A percentile compares a stretch with the other conserved stretches of the same genome.
phyloP scores from a whole-genome alignment of 2,797 vertebrate genomes.

The Balearica regulorum region DNA sequence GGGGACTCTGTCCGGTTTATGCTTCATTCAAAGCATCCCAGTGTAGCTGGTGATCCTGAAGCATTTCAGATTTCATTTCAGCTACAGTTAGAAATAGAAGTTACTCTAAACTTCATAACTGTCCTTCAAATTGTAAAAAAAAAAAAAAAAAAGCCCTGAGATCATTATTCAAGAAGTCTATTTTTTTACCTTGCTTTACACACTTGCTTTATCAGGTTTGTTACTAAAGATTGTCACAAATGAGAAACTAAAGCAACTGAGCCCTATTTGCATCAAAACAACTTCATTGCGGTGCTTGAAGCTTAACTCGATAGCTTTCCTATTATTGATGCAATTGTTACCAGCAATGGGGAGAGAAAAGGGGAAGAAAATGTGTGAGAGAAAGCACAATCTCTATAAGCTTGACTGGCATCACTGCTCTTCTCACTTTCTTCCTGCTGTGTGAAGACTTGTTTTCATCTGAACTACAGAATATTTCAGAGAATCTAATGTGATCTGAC shows the following conservation, averaged over 20 bases:
- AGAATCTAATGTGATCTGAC: slow-evolving; percentile 53
- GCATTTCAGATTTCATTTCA: background rate
- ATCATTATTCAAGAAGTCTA: background rate
- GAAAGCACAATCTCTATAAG: background rate
- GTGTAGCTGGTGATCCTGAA: background rate
- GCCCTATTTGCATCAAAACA: slow-evolving; percentile 43
- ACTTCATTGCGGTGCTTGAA: background rate
- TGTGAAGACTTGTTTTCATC: slow-evolving; percentile 36
- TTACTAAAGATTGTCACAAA: slow-evolving; percentile 13
- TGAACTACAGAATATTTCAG: slow-evolving; percentile 32
- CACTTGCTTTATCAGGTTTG: background rate
- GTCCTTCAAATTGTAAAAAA: background rate
- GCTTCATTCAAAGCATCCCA: background rate
- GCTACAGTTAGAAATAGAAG: background rate
- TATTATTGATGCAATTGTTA: slow-evolving; percentile 18
- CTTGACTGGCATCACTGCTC: slow-evolving; percentile 11
- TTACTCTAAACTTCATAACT: background rate
- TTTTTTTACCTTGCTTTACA: background rate
- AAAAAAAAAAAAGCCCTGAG: background rate
- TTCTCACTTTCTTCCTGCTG: slow-evolving; percentile 27
- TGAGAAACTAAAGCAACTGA: slow-evolving; percentile 13
- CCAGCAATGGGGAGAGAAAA: background rate
- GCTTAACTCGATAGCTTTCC: background rate
- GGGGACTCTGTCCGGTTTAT: background rate
- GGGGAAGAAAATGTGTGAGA: background rate